phyloP scores from a whole-genome alignment of 2,888 invertebrate genomes.

The Dendrolimus houi region DNA sequence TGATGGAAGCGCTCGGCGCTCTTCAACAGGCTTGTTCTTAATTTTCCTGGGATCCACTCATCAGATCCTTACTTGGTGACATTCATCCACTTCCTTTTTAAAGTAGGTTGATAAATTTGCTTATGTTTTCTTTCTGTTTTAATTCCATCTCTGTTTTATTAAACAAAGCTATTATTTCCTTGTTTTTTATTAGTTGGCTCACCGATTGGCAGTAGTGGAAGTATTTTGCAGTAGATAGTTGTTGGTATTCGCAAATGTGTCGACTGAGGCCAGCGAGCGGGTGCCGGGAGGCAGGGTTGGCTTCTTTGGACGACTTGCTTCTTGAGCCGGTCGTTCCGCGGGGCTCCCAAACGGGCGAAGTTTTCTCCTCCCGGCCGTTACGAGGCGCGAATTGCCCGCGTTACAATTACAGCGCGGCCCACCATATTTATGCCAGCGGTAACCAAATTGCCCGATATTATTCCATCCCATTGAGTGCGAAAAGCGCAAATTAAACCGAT shows the following conservation, averaged over 20 bases:
- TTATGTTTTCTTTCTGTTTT: too few relatives aligned
- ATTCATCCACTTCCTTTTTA: too few relatives aligned
- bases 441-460: conserved; percentile 77
- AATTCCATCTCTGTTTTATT: too few relatives aligned
- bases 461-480: conserved; percentile 77
- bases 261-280: conserved; percentile 4
- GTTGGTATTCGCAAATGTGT: background rate
- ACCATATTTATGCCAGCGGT: conserved; percentile 75
- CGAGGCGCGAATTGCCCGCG: conserved; percentile 73
- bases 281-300: conserved; percentile 14
- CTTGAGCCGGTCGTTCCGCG: conserved; percentile 1
- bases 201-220: too few relatives aligned
- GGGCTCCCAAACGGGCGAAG: conserved; percentile 60
- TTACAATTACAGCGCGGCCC: conserved; percentile 73
- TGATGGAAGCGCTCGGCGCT: too few relatives aligned
- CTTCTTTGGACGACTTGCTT: conserved; percentile 17
- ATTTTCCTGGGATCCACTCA: too few relatives aligned
- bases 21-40: too few relatives aligned
- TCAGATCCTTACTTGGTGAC: too few relatives aligned
- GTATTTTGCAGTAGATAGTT: background rate
- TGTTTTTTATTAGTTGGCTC: too few relatives aligned
- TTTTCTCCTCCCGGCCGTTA: conserved; percentile 70
- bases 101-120: too few relatives aligned
- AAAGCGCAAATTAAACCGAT: conserved; percentile 77
- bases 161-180: too few relatives aligned